These are phyloP conservation scores for Eulithis testata DNA, from an alignment of 2,888 invertebrate species.

Conservation along the genomic window DNA sequence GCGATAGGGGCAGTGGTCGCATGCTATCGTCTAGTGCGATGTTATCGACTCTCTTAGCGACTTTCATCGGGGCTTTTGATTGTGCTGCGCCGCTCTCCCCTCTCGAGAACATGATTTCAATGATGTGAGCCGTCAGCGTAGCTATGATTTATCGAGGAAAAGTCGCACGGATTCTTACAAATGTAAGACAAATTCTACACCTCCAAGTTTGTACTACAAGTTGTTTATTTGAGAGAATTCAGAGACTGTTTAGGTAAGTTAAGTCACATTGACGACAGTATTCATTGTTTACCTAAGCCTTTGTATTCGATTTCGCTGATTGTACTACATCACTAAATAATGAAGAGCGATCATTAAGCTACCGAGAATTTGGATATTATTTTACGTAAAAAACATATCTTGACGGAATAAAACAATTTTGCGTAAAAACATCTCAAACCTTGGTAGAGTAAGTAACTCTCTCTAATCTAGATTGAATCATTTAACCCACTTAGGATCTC, in stretches of 20 bases:
- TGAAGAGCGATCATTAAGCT: neutral
- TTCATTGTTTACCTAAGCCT: slow-evolving; percentile 40
- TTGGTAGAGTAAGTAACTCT: too few species aligned
- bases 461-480: too few species aligned
- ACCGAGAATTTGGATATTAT: neutral
- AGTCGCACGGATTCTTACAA: slow-evolving; percentile 26
- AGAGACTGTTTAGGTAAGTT: slow-evolving; percentile 50
- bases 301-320: slow-evolving; percentile 42
- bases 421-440: too few species aligned
- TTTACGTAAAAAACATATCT: neutral
- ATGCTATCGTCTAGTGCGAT: slow-evolving; percentile 73
- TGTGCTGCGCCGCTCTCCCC: slow-evolving; percentile 58
- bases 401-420: too few species aligned
- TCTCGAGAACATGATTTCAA: slow-evolving; percentile 71
- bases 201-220: slow-evolving; percentile 45
- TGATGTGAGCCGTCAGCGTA: slow-evolving; percentile 57
- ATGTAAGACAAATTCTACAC: slow-evolving; percentile 18
- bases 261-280: slow-evolving; percentile 46
- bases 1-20: slow-evolving; percentile 82
- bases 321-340: slow-evolving; percentile 16
- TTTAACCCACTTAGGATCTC: too few species aligned
- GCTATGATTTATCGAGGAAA: slow-evolving; percentile 69
- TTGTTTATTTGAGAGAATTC: slow-evolving; percentile 44
- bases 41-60: slow-evolving; percentile 79
- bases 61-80: slow-evolving; percentile 79